These are phyloP conservation scores for Sciurus carolinensis DNA, from an alignment of 2,797 vertebrate genomes.

Conservation along the genomic window DNA sequence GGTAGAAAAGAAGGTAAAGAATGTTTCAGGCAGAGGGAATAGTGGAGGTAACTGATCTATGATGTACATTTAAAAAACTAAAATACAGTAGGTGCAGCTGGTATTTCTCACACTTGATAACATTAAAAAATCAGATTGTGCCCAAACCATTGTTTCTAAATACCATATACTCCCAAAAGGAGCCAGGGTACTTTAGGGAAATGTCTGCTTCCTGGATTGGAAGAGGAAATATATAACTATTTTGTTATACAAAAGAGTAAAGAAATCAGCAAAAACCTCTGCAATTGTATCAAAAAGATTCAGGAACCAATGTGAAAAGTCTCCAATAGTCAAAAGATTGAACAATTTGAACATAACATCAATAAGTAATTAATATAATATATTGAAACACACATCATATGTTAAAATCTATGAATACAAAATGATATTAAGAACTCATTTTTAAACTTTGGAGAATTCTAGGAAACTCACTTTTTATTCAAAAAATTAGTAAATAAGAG, in stretches of 20 bases:
- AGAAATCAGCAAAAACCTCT: neutral
- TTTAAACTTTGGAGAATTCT: neutral
- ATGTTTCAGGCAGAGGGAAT: neutral
- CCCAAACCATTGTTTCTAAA: neutral
- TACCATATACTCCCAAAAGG: neutral
- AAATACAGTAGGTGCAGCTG: neutral
- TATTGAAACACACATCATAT: neutral
- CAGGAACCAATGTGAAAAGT: neutral
- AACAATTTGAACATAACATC: slow-evolving; percentile 12
- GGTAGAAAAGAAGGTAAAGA: neutral
- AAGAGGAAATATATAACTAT: neutral
- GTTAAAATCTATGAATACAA: neutral
- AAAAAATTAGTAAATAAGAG: neutral
- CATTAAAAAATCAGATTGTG: slow-evolving; percentile 30
- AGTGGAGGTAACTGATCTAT: neutral
- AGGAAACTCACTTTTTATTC: neutral
- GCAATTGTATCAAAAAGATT: neutral
- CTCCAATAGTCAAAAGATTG: neutral
- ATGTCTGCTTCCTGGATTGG: neutral
- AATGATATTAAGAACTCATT: slow-evolving; percentile 24
- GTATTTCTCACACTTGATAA: neutral
- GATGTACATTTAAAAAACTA: neutral
- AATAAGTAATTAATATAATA: neutral
- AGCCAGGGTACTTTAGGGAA: neutral
- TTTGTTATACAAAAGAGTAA: neutral